A percentile compares a stretch with the other conserved stretches of the same genome.
phyloP scores from a whole-genome alignment of 2,888 invertebrate genomes.

The Rapana venosa region DNA sequence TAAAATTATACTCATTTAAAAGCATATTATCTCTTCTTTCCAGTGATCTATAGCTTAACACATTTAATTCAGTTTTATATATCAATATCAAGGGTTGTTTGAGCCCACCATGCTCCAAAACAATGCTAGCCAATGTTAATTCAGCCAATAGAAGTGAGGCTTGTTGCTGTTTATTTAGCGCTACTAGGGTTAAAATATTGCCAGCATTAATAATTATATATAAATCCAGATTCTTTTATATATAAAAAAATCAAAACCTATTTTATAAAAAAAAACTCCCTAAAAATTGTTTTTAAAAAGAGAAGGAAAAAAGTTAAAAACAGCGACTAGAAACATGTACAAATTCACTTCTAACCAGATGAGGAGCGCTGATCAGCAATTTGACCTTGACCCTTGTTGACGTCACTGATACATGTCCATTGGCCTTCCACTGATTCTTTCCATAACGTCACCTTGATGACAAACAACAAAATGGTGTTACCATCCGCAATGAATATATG shows the following conservation, averaged over 20 bases:
- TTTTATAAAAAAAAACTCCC: not conserved
- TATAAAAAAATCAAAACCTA: not conserved
- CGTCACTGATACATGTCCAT: constrained; percentile 96
- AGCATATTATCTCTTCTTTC: too few species aligned
- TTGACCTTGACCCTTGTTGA: constrained; percentile 77
- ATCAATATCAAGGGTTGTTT: too few species aligned
- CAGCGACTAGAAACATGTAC: not conserved
- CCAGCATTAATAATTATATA: not conserved
- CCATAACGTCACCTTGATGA: constrained; percentile 84
- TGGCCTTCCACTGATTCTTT: constrained; percentile 93
- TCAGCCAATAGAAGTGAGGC: too few species aligned
- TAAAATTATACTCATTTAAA: too few species aligned
- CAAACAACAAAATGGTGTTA: constrained; percentile 16
- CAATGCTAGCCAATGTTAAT: too few species aligned
- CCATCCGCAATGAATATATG: too few species aligned
- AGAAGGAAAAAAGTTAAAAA: not conserved
- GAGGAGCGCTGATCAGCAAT: constrained; percentile 62
- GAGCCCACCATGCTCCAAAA: too few species aligned
- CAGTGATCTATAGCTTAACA: too few species aligned
- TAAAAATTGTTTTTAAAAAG: not conserved
- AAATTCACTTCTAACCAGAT: constrained; percentile 47
- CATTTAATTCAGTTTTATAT: too few species aligned
- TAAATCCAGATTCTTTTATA: not conserved
- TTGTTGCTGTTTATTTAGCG: not conserved
- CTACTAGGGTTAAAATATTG: not conserved